Percentiles rank a stretch among this genome's conserved stretches.
These are phyloP conservation scores for Lethenteron reissneri DNA, from an alignment of 2,113 vertebrate species.

Conservation along the genomic window DNA sequence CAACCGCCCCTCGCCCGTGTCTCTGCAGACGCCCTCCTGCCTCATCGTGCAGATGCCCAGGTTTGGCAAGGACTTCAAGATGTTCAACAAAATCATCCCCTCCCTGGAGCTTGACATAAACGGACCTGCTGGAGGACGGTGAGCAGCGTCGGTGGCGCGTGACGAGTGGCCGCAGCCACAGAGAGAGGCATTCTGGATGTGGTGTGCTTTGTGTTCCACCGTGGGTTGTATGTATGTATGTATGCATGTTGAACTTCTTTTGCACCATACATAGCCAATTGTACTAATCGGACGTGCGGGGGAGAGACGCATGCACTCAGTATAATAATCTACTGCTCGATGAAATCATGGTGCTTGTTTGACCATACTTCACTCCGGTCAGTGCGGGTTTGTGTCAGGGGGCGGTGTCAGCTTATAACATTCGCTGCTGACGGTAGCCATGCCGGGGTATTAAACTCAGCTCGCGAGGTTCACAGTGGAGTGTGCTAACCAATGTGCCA, in stretches of 20 bases:
- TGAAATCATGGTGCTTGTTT: too few relatives aligned
- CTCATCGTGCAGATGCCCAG: constrained; percentile 73
- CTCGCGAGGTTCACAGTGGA: too few relatives aligned
- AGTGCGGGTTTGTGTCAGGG: too few relatives aligned
- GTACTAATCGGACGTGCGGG: too few relatives aligned
- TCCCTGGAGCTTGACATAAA: constrained; percentile 56
- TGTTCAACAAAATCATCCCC: constrained; percentile 68
- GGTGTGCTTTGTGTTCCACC: background rate
- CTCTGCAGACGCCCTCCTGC: constrained; percentile 43
- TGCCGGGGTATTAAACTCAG: too few relatives aligned
- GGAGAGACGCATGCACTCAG: too few relatives aligned
- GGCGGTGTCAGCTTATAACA: too few relatives aligned
- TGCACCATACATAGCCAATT: background rate
- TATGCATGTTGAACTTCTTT: background rate
- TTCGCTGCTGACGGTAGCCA: too few relatives aligned
- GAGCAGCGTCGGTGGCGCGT: constrained; percentile 21
- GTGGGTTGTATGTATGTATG: background rate
- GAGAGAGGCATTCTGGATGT: background rate
- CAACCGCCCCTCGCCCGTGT: background rate
- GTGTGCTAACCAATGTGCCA: too few relatives aligned
- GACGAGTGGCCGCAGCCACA: background rate
- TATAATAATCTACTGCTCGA: too few relatives aligned
- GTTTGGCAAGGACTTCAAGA: constrained; percentile 68
- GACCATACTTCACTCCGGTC: too few relatives aligned
- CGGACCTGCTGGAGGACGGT: constrained; percentile 48